Conservation (phyloP, 2,113 vertebrate species). For the Tinamus guttatus region DNA sequence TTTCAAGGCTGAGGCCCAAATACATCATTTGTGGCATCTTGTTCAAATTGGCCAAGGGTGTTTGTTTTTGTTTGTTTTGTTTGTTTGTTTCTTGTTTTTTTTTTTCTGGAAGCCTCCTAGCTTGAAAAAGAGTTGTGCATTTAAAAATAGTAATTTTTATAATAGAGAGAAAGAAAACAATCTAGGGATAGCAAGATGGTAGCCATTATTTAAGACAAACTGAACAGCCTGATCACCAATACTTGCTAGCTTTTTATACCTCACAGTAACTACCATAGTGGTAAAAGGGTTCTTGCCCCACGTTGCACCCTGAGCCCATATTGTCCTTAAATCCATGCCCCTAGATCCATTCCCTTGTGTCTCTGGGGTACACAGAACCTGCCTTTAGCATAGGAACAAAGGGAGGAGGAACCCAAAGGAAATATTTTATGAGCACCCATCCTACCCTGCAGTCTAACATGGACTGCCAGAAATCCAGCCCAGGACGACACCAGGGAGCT, state of each 20-base stretch:
- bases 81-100: not conserved
- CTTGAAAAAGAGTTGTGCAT: not conserved
- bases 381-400: not conserved
- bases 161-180: not conserved
- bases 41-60: accelerated
- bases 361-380: not conserved
- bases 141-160: not conserved
- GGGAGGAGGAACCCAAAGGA: not conserved
- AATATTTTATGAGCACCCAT: not conserved
- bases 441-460: not conserved
- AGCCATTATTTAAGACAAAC: not conserved
- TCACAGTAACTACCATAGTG: not conserved
- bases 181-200: not conserved
- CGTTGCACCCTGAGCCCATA: not conserved
- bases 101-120: not conserved
- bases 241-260: not conserved
- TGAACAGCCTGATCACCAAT: not conserved
- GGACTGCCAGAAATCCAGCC: not conserved
- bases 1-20: not conserved
- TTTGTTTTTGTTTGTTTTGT: not conserved
- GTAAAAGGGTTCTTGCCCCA: not conserved
- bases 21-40: not conserved
- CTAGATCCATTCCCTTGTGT: not conserved
- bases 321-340: not conserved
- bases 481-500: not conserved